Percentiles rank a stretch among this genome's conserved stretches.
These are phyloP conservation scores for Parnassius smintheus DNA, from an alignment of 2,888 invertebrate genomes.

Conservation along the genomic window DNA sequence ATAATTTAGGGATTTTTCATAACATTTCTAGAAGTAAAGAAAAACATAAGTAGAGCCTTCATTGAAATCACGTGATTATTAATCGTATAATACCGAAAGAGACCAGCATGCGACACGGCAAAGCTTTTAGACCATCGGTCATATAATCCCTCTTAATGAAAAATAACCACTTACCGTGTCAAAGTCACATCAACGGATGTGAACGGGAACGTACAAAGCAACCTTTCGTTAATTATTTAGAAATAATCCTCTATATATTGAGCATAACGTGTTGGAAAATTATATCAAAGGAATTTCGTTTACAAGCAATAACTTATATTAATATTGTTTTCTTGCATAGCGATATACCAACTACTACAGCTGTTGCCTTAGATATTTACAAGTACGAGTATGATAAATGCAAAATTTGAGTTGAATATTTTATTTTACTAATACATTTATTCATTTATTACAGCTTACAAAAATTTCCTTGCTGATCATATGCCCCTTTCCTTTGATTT, in stretches of 20 bases:
- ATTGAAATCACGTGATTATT: slow-evolving; percentile 15
- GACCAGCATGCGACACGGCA: slow-evolving; percentile 55
- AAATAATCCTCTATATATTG: slow-evolving; percentile 1
- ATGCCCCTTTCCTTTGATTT: too few relatives aligned
- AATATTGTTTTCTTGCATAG: too few relatives aligned
- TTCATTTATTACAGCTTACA: too few relatives aligned
- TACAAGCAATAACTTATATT: not conserved
- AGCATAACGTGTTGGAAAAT: slow-evolving; percentile 1
- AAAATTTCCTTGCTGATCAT: too few relatives aligned
- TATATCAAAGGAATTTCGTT: slow-evolving; percentile 10
- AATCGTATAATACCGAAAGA: slow-evolving; percentile 19
- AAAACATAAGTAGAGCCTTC: slow-evolving; percentile 3
- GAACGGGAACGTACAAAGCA: slow-evolving; percentile 14
- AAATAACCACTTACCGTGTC: slow-evolving; percentile 77
- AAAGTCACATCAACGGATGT: slow-evolving; percentile 38
- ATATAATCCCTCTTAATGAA: slow-evolving; percentile 69
- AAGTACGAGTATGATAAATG: too few relatives aligned
- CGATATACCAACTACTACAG: too few relatives aligned
- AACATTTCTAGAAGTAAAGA: not conserved
- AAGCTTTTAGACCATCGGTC: slow-evolving; percentile 75
- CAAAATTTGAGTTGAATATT: too few relatives aligned
- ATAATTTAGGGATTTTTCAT: not conserved
- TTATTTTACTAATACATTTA: too few relatives aligned
- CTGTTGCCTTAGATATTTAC: too few relatives aligned
- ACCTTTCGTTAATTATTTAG: slow-evolving; percentile 24